These are phyloP conservation scores for Mus pahari DNA, from an alignment of 2,113 vertebrate genomes.

Conservation along the genomic window DNA sequence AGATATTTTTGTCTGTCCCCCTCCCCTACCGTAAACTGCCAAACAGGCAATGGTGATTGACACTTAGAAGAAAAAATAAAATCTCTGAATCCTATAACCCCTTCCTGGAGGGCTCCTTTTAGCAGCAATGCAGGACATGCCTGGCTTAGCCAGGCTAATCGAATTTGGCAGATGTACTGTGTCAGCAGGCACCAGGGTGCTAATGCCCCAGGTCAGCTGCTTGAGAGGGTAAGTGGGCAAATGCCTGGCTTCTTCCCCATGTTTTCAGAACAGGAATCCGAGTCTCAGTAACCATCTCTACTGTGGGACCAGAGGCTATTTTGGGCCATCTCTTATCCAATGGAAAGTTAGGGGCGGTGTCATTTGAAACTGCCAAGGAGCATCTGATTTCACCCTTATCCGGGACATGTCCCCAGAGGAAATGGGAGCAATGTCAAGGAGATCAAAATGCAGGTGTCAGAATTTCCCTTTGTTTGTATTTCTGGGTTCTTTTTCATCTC, in stretches of 20 bases:
- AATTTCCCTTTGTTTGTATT: conserved; percentile 65
- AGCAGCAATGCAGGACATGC: conserved; percentile 11
- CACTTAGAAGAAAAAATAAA: background rate
- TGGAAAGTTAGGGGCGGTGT: conserved; percentile 75
- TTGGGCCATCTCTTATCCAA: conserved; percentile 65
- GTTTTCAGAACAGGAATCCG: conserved; percentile 71
- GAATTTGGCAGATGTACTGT: background rate
- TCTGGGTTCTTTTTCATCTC: conserved; percentile 19
- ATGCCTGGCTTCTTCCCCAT: conserved; percentile 66
- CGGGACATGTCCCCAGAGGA: conserved; percentile 69
- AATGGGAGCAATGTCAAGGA: conserved; percentile 66
- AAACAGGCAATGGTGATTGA: background rate
- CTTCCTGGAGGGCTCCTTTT: conserved; percentile 52
- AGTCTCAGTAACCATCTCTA: conserved; percentile 60
- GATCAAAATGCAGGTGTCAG: conserved; percentile 50
- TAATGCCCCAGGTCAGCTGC: conserved; percentile 60
- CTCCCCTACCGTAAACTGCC: background rate
- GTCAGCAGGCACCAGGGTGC: conserved; percentile 62
- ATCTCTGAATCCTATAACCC: background rate
- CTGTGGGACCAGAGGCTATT: conserved; percentile 60
- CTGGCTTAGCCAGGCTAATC: conserved; percentile 43
- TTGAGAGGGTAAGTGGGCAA: conserved; percentile 47
- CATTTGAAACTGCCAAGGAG: conserved; percentile 70
- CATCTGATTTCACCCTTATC: conserved; percentile 72
- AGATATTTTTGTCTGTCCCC: background rate